Conservation (phyloP, 1,140 invertebrate species). For the Calliphora vicina region DNA sequence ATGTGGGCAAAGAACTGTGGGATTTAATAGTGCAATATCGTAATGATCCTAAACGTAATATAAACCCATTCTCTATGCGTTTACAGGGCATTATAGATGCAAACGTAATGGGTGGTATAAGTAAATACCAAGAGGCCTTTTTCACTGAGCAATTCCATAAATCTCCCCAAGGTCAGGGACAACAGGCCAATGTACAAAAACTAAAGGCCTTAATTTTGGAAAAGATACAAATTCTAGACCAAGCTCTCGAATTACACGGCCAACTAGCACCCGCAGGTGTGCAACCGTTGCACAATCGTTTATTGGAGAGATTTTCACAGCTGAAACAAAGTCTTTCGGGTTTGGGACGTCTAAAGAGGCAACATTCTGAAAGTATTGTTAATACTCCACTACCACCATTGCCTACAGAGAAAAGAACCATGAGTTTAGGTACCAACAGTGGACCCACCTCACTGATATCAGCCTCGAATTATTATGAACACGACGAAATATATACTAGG, state of each 20-base stretch:
- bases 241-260: constrained; percentile 81
- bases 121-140: constrained; percentile 94
- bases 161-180: constrained; percentile 74
- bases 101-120: constrained; percentile 94
- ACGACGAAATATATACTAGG: constrained; percentile 74
- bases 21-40: constrained; percentile 81
- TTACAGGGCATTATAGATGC: constrained; percentile 93
- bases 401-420: constrained; percentile 66
- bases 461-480: constrained; percentile 61
- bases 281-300: constrained; percentile 83
- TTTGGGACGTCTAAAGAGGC: constrained; percentile 69
- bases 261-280: constrained; percentile 82
- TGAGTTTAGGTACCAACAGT: constrained; percentile 58
- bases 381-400: constrained; percentile 79
- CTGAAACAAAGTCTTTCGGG: constrained; percentile 75
- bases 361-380: constrained; percentile 79
- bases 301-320: constrained; percentile 85
- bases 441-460: constrained; percentile 6
- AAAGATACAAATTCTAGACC: constrained; percentile 81
- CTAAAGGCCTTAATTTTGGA: constrained; percentile 79
- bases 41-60: constrained; percentile 79
- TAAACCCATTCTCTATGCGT: constrained; percentile 92
- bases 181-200: constrained; percentile 76
- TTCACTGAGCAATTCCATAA: constrained; percentile 79
- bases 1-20: constrained; percentile 83